phyloP scores from a whole-genome alignment of 23 tunicate species.

The Halocynthia aurantium region DNA sequence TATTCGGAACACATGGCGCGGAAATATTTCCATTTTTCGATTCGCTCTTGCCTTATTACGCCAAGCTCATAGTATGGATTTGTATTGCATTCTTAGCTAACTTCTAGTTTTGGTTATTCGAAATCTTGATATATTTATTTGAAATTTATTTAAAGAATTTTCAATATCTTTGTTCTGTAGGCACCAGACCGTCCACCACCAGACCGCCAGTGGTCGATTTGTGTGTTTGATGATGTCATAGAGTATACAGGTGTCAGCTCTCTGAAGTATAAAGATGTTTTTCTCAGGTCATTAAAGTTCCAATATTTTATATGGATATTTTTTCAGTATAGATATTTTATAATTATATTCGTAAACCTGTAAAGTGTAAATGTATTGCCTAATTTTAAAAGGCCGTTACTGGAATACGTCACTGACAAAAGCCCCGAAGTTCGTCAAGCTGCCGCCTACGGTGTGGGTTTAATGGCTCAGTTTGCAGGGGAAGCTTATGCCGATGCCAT shows the following conservation, averaged over 20 bases:
- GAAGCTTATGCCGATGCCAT: conserved; percentile 63
- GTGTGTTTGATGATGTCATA: conserved; percentile 97
- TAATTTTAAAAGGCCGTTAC: conserved; percentile 49
- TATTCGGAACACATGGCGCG: conserved; percentile 59
- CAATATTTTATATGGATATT: too few relatives aligned
- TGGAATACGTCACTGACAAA: conserved; percentile 59
- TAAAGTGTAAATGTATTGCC: too few relatives aligned
- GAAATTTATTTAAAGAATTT: background rate
- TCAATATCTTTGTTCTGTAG: conserved; percentile 18
- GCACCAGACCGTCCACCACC: conserved; percentile 86
- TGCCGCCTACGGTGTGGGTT: conserved; percentile 94
- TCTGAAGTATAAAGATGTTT: conserved; percentile 64
- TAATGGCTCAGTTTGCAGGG: conserved; percentile 77
- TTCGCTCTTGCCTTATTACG: conserved; percentile 60
- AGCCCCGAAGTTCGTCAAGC: conserved; percentile 97
- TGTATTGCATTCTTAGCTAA: background rate
- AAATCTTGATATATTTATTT: background rate
- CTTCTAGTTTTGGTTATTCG: background rate
- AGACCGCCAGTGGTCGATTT: conserved; percentile 95
- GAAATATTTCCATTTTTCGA: conserved; percentile 89
- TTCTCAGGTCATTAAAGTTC: conserved; percentile 36
- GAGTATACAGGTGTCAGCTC: conserved; percentile 73
- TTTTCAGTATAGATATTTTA: too few relatives aligned
- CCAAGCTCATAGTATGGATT: conserved; percentile 61
- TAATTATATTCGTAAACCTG: too few relatives aligned